These are phyloP conservation scores for Melanchra persicariae DNA, from an alignment of 2,888 invertebrate genomes.

Conservation along the genomic window DNA sequence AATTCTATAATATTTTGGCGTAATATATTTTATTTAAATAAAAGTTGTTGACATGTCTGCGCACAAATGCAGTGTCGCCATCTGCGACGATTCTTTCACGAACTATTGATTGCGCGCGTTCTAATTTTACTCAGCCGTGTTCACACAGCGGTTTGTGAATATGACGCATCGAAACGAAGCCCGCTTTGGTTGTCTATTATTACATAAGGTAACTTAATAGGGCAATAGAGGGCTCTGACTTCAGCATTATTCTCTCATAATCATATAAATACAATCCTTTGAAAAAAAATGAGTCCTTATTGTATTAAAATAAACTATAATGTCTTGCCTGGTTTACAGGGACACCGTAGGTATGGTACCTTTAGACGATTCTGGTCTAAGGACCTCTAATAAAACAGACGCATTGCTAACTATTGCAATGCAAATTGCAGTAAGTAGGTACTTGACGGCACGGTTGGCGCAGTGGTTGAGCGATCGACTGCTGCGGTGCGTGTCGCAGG, in stretches of 20 bases:
- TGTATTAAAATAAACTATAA: no score
- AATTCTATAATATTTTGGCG: background rate
- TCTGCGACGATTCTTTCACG: slow-evolving; percentile 71
- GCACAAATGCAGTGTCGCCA: slow-evolving; percentile 77
- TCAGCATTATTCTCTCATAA: slow-evolving; percentile 17
- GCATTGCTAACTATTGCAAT: no score
- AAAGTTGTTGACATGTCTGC: slow-evolving; percentile 62
- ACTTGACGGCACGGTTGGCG: no score
- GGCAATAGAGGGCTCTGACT: slow-evolving; percentile 82
- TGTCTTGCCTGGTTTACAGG: no score
- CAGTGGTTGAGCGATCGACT: no score
- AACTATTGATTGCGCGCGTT: slow-evolving; percentile 82
- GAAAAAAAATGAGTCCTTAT: no score
- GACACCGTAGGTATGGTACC: no score
- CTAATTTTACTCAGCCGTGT: slow-evolving; percentile 73
- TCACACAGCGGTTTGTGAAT: slow-evolving; percentile 61
- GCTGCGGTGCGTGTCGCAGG: no score
- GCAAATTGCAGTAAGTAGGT: no score
- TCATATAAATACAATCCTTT: no score
- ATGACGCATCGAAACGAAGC: slow-evolving; percentile 73
- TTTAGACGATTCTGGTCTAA: no score
- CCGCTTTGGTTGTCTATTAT: slow-evolving; percentile 72
- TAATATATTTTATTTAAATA: slow-evolving; percentile 5
- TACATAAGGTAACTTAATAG: slow-evolving; percentile 70
- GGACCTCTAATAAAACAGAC: no score